A percentile compares a stretch with the other conserved stretches of the same genome.
Conservation (phyloP, 2,888 invertebrate genomes). For the Sabellastarte sp. region DNA sequence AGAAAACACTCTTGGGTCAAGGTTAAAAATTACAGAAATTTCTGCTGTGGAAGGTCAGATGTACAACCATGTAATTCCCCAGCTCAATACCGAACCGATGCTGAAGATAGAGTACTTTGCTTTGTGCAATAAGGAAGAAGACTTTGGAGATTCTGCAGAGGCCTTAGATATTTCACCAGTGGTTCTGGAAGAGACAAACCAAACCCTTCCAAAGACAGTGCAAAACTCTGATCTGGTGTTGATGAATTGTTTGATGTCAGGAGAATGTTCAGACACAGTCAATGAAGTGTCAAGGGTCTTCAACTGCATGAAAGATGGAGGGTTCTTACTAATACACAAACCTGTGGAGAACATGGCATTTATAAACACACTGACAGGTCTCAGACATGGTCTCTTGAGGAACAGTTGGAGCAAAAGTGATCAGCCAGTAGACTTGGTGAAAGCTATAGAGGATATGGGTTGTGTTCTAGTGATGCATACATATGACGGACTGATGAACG, state of each 20-base stretch:
- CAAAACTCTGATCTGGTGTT: constrained; percentile 15
- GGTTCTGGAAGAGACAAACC: no score
- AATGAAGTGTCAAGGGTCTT: neutral
- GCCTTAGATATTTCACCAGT: no score
- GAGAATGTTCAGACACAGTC: neutral
- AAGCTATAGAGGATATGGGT: constrained; percentile 51
- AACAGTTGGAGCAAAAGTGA: neutral
- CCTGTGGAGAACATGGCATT: constrained; percentile 52
- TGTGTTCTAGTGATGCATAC: constrained; percentile 68
- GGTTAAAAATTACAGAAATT: constrained; percentile 64
- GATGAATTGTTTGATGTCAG: neutral
- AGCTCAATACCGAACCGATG: constrained; percentile 71
- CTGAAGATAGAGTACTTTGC: constrained; percentile 66
- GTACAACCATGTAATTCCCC: constrained; percentile 31
- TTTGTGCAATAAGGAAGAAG: no score
- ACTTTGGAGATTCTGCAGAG: no score
- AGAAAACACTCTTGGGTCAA: constrained; percentile 77
- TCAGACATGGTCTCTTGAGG: constrained; percentile 18
- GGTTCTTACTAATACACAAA: constrained; percentile 60
- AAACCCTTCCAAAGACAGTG: constrained; percentile 56
- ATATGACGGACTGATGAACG: constrained; percentile 65
- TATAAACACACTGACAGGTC: constrained; percentile 37
- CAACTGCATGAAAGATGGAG: constrained; percentile 53
- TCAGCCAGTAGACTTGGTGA: constrained; percentile 13
- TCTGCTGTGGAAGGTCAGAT: constrained; percentile 22